Base-by-base conservation (phyloP, 2,888 invertebrate species). In the Agonopterix subpropinquella region DNA sequence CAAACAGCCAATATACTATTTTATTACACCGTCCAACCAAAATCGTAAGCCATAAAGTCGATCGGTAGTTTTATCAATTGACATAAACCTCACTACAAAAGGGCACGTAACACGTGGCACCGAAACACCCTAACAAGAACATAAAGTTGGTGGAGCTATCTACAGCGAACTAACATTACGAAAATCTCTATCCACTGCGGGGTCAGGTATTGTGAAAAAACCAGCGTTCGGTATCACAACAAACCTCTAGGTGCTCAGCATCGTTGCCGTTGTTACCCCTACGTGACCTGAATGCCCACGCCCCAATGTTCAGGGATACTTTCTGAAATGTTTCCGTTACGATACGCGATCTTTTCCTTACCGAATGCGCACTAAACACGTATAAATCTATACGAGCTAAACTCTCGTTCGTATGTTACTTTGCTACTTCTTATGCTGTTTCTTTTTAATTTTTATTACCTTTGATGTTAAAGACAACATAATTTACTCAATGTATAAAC, bases 181-280 rank as follows among this genome's bases (percentile, higher is more conserved):
- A 67, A 77, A 81, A 81, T 79, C 81, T 78, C 76, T 74, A 70
- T 61, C 65, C 59, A 65, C 65, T 64, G 67, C 69, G 63, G 70
- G 82, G 79, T 84, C 85, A 82, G 84, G 82, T 81, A 82, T 80
- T 80, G 79, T 75, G 75, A 74, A 80, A 84, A 83, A 82, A 79
- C 73, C 69, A 67, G 60, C 61, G 68, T 71, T 70, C 73, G 80
- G 80, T 86, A 86, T 84, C 84, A 83, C 83, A 83, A 85, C 86
- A 86, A 83, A 80, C 82, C 81, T 77, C 77, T 73, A 75, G 82
- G 78, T 80, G 74, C 73, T 74, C 73, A 71, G 71, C 75, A 55
- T 74, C 78, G 78, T 73, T 71, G 68, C 73, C 80, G 83, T 83
- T 83, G 83, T 80, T 80, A 72, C 76, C 62, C 61, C 68, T 55